Conservation (phyloP, 2,113 vertebrate genomes). For the Lethenteron camtschaticum region DNA sequence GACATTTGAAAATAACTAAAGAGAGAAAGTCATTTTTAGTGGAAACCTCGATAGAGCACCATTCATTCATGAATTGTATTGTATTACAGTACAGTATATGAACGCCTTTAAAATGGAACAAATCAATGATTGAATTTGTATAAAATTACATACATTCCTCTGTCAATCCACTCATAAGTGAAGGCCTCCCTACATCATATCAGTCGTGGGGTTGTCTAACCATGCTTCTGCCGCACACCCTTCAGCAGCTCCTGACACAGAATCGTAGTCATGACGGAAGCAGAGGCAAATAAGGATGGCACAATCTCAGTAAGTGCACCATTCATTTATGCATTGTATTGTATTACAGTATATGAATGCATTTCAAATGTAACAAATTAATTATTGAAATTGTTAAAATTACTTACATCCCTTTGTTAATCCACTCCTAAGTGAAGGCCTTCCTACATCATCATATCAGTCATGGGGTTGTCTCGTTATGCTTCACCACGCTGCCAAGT, state of each 20-base stretch:
- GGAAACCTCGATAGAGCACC: too few relatives aligned
- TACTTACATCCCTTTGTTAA: neutral
- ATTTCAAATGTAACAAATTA: neutral
- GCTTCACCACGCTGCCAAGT: constrained; percentile 11
- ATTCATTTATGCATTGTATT: neutral
- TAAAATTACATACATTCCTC: neutral
- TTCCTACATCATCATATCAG: too few relatives aligned
- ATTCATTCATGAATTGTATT: neutral
- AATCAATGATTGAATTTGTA: neutral
- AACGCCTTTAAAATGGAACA: neutral
- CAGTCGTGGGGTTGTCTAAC: too few relatives aligned
- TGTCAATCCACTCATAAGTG: too few relatives aligned
- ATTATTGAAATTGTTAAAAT: neutral
- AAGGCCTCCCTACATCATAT: too few relatives aligned
- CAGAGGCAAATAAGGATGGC: too few relatives aligned
- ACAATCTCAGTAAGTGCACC: too few relatives aligned
- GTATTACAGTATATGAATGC: neutral
- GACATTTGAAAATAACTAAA: too few relatives aligned
- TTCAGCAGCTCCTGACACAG: constrained; percentile 25
- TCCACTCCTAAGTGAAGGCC: too few relatives aligned
- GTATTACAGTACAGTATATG: neutral
- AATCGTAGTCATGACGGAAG: neutral
- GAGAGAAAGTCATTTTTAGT: too few relatives aligned
- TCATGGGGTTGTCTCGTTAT: too few relatives aligned
- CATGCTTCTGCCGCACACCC: constrained; percentile 26